Conservation (phyloP, 2,888 invertebrate species). For the Dryococelus australis region DNA sequence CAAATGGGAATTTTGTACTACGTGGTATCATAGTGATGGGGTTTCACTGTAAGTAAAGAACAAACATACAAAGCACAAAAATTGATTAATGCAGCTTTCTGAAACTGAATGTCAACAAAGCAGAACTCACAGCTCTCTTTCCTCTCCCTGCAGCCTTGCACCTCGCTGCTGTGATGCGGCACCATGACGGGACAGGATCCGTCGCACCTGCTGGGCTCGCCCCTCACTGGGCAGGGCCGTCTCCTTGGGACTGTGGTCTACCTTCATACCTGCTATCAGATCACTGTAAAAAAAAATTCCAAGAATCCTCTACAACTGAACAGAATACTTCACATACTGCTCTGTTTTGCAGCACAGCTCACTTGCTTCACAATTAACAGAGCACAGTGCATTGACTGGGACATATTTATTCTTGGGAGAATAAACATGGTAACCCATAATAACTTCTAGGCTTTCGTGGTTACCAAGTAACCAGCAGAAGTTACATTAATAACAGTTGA, state of each 20-base stretch:
- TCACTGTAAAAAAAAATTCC: constrained; percentile 63
- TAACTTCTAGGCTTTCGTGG: too few relatives aligned
- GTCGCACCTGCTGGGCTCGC: constrained; percentile 41
- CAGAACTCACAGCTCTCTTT: constrained; percentile 27
- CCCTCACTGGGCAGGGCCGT: constrained; percentile 33
- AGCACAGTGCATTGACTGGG: too few relatives aligned
- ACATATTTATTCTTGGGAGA: too few relatives aligned
- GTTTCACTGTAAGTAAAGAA: too few relatives aligned
- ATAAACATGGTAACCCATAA: too few relatives aligned
- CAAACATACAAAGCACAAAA: too few relatives aligned
- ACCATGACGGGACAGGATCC: constrained; percentile 18
- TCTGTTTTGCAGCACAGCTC: not conserved
- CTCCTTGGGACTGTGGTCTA: constrained; percentile 57
- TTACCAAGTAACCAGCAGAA: too few relatives aligned
- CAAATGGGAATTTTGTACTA: too few relatives aligned
- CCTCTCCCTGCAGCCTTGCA: not conserved
- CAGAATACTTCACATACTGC: not conserved
- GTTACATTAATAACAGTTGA: too few relatives aligned
- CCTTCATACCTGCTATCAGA: constrained; percentile 78
- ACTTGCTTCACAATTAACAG: too few relatives aligned
- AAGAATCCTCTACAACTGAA: not conserved
- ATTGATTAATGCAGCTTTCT: too few relatives aligned
- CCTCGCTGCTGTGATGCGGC: not conserved
- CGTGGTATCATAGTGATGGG: too few relatives aligned
- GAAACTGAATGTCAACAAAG: not conserved